phyloP scores from a whole-genome alignment of 1,140 invertebrate genomes.

The Aphaenogaster floridana region DNA sequence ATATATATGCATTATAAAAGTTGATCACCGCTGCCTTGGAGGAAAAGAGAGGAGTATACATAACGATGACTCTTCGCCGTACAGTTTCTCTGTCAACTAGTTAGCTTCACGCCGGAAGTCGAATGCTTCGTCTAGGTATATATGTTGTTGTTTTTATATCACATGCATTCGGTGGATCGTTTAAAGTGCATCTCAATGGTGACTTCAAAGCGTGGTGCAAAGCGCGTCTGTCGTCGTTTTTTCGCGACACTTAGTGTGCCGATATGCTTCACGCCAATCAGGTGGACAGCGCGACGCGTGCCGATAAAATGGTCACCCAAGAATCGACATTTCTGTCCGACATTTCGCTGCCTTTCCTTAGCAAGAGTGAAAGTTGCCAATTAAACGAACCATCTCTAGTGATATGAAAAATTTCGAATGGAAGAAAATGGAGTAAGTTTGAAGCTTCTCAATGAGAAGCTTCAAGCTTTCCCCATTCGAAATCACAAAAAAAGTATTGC shows the following conservation, averaged over 20 bases:
- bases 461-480: background rate
- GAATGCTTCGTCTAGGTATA: no score
- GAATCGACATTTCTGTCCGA: constrained; percentile 51
- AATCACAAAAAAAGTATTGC: background rate
- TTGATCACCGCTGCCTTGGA: no score
- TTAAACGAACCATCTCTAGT: background rate
- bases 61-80: no score
- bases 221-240: constrained; percentile 26
- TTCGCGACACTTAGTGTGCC: constrained; percentile 47
- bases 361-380: background rate
- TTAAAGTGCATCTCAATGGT: constrained; percentile 17
- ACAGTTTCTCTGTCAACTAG: no score
- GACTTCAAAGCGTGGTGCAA: constrained; percentile 31
- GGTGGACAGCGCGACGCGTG: constrained; percentile 12
- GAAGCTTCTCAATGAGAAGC: background rate
- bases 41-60: no score
- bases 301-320: constrained; percentile 59
- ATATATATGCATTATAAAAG: no score
- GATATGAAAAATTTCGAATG: background rate
- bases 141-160: background rate
- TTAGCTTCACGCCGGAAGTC: no score
- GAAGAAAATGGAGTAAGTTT: background rate
- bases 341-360: background rate
- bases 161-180: background rate
- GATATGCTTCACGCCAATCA: constrained; percentile 52